Evolutionary conservation across 2,888 invertebrate genomes (phyloP), one percentile per base, ranked within the genome.

Genomic region (Cataglyphis rosenhaueri): DNA sequence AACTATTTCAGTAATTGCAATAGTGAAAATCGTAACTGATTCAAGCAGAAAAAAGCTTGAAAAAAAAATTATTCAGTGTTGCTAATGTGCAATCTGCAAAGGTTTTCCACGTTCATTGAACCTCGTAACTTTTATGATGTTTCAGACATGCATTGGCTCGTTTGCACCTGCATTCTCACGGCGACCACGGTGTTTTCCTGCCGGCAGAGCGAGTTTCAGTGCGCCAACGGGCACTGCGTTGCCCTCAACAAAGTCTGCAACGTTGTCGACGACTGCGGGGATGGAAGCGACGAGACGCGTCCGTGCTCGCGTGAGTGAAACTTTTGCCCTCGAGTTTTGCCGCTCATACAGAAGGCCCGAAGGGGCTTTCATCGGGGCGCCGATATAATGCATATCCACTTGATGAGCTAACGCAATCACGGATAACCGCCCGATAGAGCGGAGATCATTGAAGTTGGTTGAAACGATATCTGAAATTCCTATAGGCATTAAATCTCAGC

Each of bases 161-260:
- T 92, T 81, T 91, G 91, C 87, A 90, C 91, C 88, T 92, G 90
- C 91, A 87, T 94, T 87, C 87, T 93, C 81, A 86, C 86, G 86
- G 90, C 86, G 83, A 88, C 93, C 74, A 88, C 91, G 83, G 92
- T 92, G 82, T 88, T 93, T 71, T 93, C 92, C 88, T 94, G 94
- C 84, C 93, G 96, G 62, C 96, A 96, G 94, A 95, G 95, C 84
- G 95, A 96, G 92, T 95, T 95, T 90, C 94, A 94, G 86, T 95
- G 96, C 90, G 89, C 91, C 85, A 95, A 95, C 90, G 95, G 95
- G 21, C 95, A 95, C 83, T 97, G 97, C 95, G 96, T 97, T 91
- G 96, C 96, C 61, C 95, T 97, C 92, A 97, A 97, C 95, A 96
- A 96, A 94, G 97, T 96, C 94, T 98, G 98, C 95, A 97, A 98